These are phyloP conservation scores for Dinothrombium tinctorium DNA, from an alignment of 1,140 invertebrate species.

Conservation along the genomic window DNA sequence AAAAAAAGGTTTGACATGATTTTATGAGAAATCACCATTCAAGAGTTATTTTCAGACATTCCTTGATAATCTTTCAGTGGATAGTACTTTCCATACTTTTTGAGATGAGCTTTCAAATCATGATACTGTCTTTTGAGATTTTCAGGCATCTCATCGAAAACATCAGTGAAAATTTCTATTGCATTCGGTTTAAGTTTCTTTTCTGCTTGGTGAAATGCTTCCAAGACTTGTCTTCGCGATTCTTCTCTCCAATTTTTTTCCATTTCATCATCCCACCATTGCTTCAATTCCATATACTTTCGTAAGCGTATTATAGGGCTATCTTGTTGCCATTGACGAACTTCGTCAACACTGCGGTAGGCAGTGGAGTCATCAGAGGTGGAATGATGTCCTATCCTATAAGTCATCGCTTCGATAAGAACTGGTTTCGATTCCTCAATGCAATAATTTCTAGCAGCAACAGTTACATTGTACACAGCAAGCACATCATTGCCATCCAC, in stretches of 20 bases:
- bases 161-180: slow-evolving; percentile 69
- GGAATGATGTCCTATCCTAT: slow-evolving; percentile 82
- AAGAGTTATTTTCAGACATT: no score
- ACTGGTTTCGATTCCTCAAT: slow-evolving; percentile 60
- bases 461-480: slow-evolving; percentile 77
- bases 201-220: slow-evolving; percentile 55
- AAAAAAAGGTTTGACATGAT: no score
- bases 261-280: slow-evolving; percentile 50
- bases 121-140: slow-evolving; percentile 51
- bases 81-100: slow-evolving; percentile 62
- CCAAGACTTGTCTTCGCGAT: slow-evolving; percentile 42
- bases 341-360: slow-evolving; percentile 67
- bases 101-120: slow-evolving; percentile 54
- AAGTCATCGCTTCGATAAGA: slow-evolving; percentile 85
- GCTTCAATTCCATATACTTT: slow-evolving; percentile 48
- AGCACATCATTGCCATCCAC: slow-evolving; percentile 94
- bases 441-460: slow-evolving; percentile 48
- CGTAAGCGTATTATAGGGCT: slow-evolving; percentile 60
- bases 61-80: slow-evolving; percentile 34
- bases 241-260: slow-evolving; percentile 47
- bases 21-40: no score
- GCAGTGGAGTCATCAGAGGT: slow-evolving; percentile 95
- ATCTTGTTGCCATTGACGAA: slow-evolving; percentile 52
- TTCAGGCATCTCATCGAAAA: slow-evolving; percentile 59
- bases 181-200: slow-evolving; percentile 41